Evolutionary conservation across 2,113 vertebrate species (phyloP).

Genomic region (Rhynchopsitta pachyrhyncha): DNA sequence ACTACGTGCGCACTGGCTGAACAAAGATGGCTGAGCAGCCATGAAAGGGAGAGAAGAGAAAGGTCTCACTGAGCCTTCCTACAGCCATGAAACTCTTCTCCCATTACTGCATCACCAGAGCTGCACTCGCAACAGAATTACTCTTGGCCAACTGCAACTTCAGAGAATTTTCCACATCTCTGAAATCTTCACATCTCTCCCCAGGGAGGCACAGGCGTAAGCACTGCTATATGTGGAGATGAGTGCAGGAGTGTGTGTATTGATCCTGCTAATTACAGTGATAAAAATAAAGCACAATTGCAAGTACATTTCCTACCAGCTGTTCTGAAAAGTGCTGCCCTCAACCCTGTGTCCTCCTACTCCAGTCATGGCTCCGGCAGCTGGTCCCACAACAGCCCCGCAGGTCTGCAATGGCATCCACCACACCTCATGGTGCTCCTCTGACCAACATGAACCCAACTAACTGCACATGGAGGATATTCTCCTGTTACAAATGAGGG

Average conservation of each 20-base stretch:
- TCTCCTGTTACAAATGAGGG: not conserved
- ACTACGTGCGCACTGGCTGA: rapidly evolving
- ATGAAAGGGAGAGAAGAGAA: no score
- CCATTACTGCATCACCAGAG: rapidly evolving
- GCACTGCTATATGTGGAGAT: not conserved
- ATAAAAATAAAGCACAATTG: not conserved
- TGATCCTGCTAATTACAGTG: slow-evolving; percentile 31
- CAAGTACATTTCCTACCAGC: slow-evolving; percentile 26
- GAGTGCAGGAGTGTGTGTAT: not conserved
- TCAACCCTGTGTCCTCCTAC: not conserved
- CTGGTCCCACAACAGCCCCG: rapidly evolving
- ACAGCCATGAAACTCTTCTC: rapidly evolving
- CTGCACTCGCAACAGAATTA: not conserved
- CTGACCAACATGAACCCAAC: not conserved
- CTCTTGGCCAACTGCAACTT: not conserved
- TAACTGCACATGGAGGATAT: rapidly evolving
- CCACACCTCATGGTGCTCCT: not conserved
- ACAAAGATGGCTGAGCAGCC: not conserved
- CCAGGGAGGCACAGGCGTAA: not conserved
- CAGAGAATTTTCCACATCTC: not conserved
- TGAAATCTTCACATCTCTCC: not conserved
- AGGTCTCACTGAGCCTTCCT: not conserved
- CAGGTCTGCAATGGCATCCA: not conserved
- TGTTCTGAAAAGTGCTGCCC: not conserved
- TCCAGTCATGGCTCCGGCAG: rapidly evolving